Evolutionary conservation across 2,797 vertebrate genomes (phyloP).

Genomic region (Peromyscus aztecus): DNA sequence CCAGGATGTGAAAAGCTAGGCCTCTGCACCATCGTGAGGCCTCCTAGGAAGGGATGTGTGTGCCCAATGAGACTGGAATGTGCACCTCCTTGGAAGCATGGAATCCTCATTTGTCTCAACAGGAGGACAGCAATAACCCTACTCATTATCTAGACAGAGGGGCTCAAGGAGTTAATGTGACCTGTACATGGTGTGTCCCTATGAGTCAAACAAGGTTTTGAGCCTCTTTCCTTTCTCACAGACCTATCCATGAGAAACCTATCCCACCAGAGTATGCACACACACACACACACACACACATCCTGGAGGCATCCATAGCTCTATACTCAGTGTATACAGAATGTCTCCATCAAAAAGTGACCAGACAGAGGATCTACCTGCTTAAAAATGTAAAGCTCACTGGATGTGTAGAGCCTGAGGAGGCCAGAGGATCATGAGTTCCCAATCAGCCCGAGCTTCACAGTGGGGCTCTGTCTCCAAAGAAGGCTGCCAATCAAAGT

Average conservation of each 20-base stretch:
- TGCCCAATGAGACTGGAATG: not conserved
- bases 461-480: not conserved
- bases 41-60: not conserved
- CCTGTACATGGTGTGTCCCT: not conserved
- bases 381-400: not conserved
- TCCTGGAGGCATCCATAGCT: not conserved
- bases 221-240: not conserved
- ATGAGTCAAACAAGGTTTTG: not conserved
- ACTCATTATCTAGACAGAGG: not conserved
- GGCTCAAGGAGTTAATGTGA: too few species aligned
- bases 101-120: too few species aligned
- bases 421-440: not conserved
- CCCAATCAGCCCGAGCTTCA: not conserved
- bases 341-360: conserved; percentile 1
- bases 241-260: not conserved
- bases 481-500: conserved; percentile 23
- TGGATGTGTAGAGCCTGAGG: not conserved
- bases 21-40: not conserved
- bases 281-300: not conserved
- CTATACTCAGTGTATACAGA: not conserved
- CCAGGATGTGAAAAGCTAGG: not conserved
- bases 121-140: not conserved
- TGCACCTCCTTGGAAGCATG: not conserved
- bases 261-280: not conserved
- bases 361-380: not conserved